Conservation (phyloP, 2,797 vertebrate genomes). For the Coregonus suidteri region DNA sequence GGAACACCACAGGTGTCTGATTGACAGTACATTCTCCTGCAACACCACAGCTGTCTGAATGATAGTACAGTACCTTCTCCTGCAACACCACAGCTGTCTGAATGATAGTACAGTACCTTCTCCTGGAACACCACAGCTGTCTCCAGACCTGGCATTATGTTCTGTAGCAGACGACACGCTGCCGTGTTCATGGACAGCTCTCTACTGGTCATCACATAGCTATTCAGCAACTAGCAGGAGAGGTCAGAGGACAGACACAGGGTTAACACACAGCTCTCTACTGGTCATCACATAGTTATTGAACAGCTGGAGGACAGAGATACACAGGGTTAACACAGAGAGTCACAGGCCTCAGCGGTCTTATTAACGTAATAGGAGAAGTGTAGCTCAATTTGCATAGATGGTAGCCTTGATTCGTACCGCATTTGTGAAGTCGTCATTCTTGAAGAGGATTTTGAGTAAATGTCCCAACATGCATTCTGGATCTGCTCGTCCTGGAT, state of each 20-base stretch:
- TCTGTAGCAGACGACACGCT: conserved; percentile 89
- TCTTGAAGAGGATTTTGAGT: conserved; percentile 93
- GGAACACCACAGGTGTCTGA: too few relatives aligned
- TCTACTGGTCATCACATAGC: conserved; percentile 93
- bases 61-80: too few relatives aligned
- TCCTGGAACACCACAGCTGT: conserved; percentile 89
- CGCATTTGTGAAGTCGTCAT: conserved; percentile 94
- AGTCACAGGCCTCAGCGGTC: not conserved
- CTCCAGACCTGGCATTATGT: conserved; percentile 95
- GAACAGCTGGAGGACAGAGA: not conserved
- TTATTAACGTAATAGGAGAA: too few relatives aligned
- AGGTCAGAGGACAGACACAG: not conserved
- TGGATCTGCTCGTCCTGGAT: conserved; percentile 92
- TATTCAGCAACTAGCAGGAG: conserved; percentile 83
- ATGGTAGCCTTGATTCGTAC: conserved; percentile 56
- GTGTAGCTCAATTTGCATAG: too few relatives aligned
- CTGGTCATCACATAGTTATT: not conserved
- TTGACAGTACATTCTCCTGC: too few relatives aligned
- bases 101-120: not conserved
- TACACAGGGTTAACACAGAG: not conserved
- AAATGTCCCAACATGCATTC: conserved; percentile 94
- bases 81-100: too few relatives aligned
- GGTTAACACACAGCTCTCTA: not conserved
- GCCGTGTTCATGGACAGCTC: conserved; percentile 88
- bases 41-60: too few relatives aligned